Evolutionary conservation across 2,113 vertebrate species (phyloP), one percentile per base, ranked within the genome.

Genomic region (Leucopsar rothschildi): DNA sequence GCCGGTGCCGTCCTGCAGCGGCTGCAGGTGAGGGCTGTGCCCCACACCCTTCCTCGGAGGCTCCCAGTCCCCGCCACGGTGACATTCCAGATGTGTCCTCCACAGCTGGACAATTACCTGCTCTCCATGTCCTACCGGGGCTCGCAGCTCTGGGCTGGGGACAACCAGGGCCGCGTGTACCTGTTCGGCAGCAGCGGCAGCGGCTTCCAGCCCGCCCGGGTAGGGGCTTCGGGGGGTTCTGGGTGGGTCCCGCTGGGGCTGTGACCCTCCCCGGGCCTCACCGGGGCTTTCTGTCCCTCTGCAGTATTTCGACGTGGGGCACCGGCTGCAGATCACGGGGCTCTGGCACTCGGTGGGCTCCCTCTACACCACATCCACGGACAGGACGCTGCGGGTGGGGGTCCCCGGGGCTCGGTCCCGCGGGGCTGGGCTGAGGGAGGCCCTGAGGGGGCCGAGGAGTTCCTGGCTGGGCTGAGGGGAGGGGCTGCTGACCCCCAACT

Each of bases 61-160:
- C 28, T 31, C 22, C 29, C 22, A 6, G 42, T 4, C 13, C 44
- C 35, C 24, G 15, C 18, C 2, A 2, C 14, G 44, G 55, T 23
- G 65, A 15, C 24, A 1, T 2, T 28, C 14, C 3, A 23, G 35
- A 6, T 4, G 23, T 31, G 23, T 45, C 17, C 29, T 14, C 37
- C 55, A 0, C 79, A 99, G 99, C 95, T 99, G 97, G 97, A 97
- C 17, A 98, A 98, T 33, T 99, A 99, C 89, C 97, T 99, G 86
- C 97, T 98, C 52, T 98, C 98, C 92, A 98, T 99, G 98, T 98
- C 98, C 53, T 98, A 99, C 97, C 97, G 95, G 31, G 98, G 97
- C 15, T 90, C 79, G 25, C 98, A 99, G 92, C 97, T 99, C 23
- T 99, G 99, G 99, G 98, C 98, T 0, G 99, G 99, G 5, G 99